Evolutionary conservation across 2,113 vertebrate species (phyloP), one percentile per base, ranked within the genome.

Genomic region (Entelurus aequoreus): DNA sequence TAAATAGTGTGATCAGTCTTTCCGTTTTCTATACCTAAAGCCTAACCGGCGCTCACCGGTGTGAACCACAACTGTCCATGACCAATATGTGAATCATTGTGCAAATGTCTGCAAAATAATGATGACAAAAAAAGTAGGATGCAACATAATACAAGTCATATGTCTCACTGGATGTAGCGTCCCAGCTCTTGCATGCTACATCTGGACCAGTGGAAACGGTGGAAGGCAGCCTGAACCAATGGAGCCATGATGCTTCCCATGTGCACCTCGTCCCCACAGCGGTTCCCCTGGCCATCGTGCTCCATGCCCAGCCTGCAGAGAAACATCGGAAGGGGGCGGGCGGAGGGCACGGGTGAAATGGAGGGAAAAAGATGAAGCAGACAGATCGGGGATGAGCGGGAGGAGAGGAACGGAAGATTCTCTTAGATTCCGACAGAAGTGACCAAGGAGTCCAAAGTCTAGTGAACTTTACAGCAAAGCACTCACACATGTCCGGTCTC

Each of bases 241-340:
- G 97, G 97, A 1, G 97, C 97, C 97, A 99, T 99, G 88, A 99
- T 99, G 88, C 97, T 99, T 69, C 97, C 97, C 92, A 98, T 92
- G 48, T 93, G 91, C 37, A 99, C 96, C 88, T 99, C 97, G 0
- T 99, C 97, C 4, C 94, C 97, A 0, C 97, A 99, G 65, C 94
- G 93, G 86, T 99, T 99, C 60, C 96, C 97, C 82, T 99, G 96
- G 6, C 97, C 96, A 0, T 99, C 96, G 0, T 99, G 97, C 78
- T 99, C 97, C 97, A 99, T 99, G 56, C 96, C 96, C 77, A 99
- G 88, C 68, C 96, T 99, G 66, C 4, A 15, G 49, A 9, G 3
- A 48, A 12, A 28, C 28, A 28, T 28, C 28, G 9, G 11, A 8
- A 6, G 28, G 28, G n/a, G 21, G n/a, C 14, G 6, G 42, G 44